Evolutionary conservation across 2,888 invertebrate genomes (phyloP), one percentile per base, ranked within the genome.

Genomic region (Deilephila porcellus): DNA sequence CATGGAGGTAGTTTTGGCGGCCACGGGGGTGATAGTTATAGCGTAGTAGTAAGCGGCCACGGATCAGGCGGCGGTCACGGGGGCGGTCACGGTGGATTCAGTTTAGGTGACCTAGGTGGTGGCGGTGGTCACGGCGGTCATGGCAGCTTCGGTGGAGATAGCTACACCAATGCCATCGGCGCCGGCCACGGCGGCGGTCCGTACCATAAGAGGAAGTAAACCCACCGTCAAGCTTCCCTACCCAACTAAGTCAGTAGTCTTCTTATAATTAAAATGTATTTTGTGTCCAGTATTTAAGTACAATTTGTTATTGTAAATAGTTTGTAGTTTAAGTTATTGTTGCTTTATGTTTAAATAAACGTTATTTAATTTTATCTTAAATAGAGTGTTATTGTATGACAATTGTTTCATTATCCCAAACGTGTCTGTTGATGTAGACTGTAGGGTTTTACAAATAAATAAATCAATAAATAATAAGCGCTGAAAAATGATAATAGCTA

Each of bases 141-240:
- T 37, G 83, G 87, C 3, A 82, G 85, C 29, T 82, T 82, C 71
- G 83, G 86, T n/a, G 82, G 90, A 75, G 95, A 92, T 78, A 95
- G 91, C 77, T 95, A 92, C 83, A 92, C 90, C 56, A 92, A 89
- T 77, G 94, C 91, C 74, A 84, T 92, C 71, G 83, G 89, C 32
- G 88, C 95, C 5, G 95, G 95, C 20, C 94, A 94, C 76, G 94
- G 95, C 0, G 94, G 95, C 20, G 95, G 95, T 0, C 94, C 93
- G 2, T 94, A 94, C 79, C 93, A 90, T 76, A 87, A 88, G 82
- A 86, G 87, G 77, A 88, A 90, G 78, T 88, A 80, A 87, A 79
- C 71, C 71, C 74, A 71, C 52, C 71, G 37, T 76, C 71, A 77
- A 77, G 75, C 75, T 80, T 77, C 80, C 74, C 79, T 83, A 86